A percentile compares a stretch with the other conserved stretches of the same genome.
These are phyloP conservation scores for Oncorhynchus masou DNA, from an alignment of 2,113 vertebrate species.

Conservation along the genomic window DNA sequence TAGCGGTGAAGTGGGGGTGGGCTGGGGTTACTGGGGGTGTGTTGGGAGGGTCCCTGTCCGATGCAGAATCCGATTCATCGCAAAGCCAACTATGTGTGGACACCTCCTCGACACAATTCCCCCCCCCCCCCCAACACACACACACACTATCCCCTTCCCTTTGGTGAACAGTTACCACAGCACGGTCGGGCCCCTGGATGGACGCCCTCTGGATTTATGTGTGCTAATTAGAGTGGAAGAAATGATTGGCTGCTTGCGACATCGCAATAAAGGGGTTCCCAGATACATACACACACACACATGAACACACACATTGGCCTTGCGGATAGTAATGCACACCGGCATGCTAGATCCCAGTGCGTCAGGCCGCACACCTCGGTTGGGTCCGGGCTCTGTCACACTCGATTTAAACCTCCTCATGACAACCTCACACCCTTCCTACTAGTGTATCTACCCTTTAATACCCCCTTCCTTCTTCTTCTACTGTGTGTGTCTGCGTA, in stretches of 20 bases:
- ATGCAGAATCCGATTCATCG: neutral
- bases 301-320: conserved; percentile 1
- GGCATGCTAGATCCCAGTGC: conserved; percentile 61
- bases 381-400: conserved; percentile 60
- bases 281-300: neutral
- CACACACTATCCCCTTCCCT: conserved; percentile 5
- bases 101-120: neutral
- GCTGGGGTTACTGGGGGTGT: neutral
- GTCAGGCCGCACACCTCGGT: conserved; percentile 65
- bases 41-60: neutral
- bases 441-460: neutral
- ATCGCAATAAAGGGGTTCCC: conserved; percentile 81
- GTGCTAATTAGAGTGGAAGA: conserved; percentile 96
- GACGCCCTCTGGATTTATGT: conserved; percentile 82
- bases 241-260: conserved; percentile 90
- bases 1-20: neutral
- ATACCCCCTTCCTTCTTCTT: neutral
- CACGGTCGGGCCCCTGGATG: conserved; percentile 67
- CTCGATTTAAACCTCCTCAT: conserved; percentile 57
- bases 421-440: conserved; percentile 45
- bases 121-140: neutral
- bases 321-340: conserved; percentile 6
- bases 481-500: conserved; percentile 24
- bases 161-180: conserved; percentile 79
- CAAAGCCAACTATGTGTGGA: conserved; percentile 1